phyloP scores from a whole-genome alignment of 2,888 invertebrate species.

The Catocala sponsa region DNA sequence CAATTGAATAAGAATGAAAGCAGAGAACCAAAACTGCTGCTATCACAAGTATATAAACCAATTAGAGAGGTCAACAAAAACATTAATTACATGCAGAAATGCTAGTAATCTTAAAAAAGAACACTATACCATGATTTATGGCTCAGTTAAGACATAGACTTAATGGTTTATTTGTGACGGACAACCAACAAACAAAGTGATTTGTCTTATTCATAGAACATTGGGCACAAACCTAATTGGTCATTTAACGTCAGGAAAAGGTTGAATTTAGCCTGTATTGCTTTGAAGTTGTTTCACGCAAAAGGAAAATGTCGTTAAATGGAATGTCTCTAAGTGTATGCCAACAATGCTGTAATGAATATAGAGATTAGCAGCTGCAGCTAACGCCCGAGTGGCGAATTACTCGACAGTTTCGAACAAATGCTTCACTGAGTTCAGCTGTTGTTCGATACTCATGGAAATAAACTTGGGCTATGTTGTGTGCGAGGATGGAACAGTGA shows the following conservation, averaged over 20 bases:
- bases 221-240: conserved; percentile 4
- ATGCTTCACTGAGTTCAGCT: not conserved
- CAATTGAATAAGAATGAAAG: not conserved
- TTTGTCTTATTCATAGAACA: conserved; percentile 12
- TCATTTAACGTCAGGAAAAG: conserved; percentile 11
- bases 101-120: no score
- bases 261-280: not conserved
- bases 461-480: no score
- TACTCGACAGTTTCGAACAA: conserved; percentile 15
- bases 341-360: conserved; percentile 45
- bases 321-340: conserved; percentile 34
- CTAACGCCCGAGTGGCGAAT: conserved; percentile 29
- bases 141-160: no score
- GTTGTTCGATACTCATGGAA: no score
- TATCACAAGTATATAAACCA: no score
- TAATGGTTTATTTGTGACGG: conserved; percentile 11
- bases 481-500: no score
- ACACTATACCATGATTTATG: no score
- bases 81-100: no score
- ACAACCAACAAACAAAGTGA: not conserved
- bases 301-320: conserved; percentile 34
- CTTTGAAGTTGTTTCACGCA: conserved; percentile 26
- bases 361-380: conserved; percentile 45
- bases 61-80: no score
- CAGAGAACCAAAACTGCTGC: no score